Evolutionary conservation across 2,888 invertebrate species (phyloP), one percentile per base, ranked within the genome.

Genomic region (Marasmarcha lunaedactyla): DNA sequence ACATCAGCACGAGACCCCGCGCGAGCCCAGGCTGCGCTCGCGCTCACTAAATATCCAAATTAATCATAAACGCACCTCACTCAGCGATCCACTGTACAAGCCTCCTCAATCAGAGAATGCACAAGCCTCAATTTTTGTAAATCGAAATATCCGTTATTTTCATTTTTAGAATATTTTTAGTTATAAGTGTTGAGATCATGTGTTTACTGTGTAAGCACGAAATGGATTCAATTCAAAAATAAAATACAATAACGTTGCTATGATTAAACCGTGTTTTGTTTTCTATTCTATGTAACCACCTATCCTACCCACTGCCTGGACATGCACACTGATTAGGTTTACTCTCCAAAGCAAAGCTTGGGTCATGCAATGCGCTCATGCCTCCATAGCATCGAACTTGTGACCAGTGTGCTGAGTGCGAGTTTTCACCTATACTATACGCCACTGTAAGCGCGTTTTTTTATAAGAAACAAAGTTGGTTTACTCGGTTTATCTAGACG

Each of bases 121-220:
- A 78, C 81, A 67, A 70, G 69, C 71, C 70, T 76, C 70, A 57
- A 60, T 72, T 73, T n/a, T 68, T 69, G 65, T 68, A 69, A 71
- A 59, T 71, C 63, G 57, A 69, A 66, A 67, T 66, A 68, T 68
- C 60, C 60, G 64, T 63, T 60, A 53, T 38, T 78, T 71, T 76
- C 77, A 84, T 85, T 84, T 74, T 84, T 86, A 87, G 86, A 74
- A 84, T 79, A 86, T 86, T 86, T 85, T 87, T 87, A 88, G 87
- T 87, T 87, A 57, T 88, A 88, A 87, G 87, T 87, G 87, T 88
- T 87, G 86, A 86, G 71, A 81, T 79, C 76, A 85, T 83, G 87
- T 87, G 87, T 87, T 88, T 88, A 88, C 88, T 87, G 86, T 88
- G 88, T 88, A 88, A 88, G 87, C 88, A 85, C 84, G 84, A 65